These are phyloP conservation scores for Mesorhabditis belari DNA, from an alignment of 2,888 invertebrate genomes.

Conservation along the genomic window DNA sequence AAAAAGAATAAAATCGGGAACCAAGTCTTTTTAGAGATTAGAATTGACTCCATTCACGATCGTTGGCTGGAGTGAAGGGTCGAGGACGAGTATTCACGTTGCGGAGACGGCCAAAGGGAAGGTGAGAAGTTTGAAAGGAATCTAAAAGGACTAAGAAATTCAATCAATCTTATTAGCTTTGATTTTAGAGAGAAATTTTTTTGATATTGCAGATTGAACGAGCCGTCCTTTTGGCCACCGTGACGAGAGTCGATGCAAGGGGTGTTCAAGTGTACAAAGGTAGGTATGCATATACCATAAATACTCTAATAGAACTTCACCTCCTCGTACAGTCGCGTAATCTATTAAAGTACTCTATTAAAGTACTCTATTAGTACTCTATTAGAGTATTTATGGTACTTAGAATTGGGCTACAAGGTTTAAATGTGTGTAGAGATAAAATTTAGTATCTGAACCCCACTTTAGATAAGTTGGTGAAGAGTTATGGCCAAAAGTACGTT, in stretches of 20 bases:
- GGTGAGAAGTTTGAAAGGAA: slow-evolving; percentile 9
- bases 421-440: too few relatives aligned
- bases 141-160: neutral
- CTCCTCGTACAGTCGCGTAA: too few relatives aligned
- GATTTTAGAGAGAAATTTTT: neutral
- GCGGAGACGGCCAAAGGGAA: slow-evolving; percentile 36
- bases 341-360: too few relatives aligned
- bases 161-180: neutral
- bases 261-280: slow-evolving; percentile 50
- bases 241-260: slow-evolving; percentile 42
- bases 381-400: neutral
- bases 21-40: slow-evolving; percentile 11
- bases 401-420: too few relatives aligned
- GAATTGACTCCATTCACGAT: slow-evolving; percentile 32
- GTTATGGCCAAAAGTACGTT: too few relatives aligned
- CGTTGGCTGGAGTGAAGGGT: slow-evolving; percentile 42
- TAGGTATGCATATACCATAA: too few relatives aligned
- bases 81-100: slow-evolving; percentile 47
- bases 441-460: too few relatives aligned
- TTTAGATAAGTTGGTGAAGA: too few relatives aligned
- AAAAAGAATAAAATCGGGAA: neutral
- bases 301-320: too few relatives aligned
- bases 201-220: slow-evolving; percentile 17
- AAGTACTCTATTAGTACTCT: too few relatives aligned
- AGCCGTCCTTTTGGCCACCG: slow-evolving; percentile 43